Conservation (phyloP, 2,888 invertebrate genomes). For the Choreutis nemorana region DNA sequence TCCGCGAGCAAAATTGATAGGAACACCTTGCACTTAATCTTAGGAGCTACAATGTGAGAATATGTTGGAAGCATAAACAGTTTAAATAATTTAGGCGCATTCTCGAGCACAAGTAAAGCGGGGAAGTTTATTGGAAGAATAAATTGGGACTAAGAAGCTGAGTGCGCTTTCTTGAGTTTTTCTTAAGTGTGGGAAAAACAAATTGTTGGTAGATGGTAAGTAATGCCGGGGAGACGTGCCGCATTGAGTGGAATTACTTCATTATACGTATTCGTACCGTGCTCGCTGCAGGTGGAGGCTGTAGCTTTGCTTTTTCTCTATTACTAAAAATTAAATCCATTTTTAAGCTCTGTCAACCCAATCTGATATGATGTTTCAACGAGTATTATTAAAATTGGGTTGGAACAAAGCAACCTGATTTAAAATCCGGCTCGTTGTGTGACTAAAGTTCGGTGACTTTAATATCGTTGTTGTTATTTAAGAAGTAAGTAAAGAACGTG, state of each 20-base stretch:
- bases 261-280: conserved; percentile 36
- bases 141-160: conserved; percentile 58
- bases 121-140: conserved; percentile 53
- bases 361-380: neutral
- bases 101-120: conserved; percentile 44
- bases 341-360: neutral
- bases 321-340: neutral
- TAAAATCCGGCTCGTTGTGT: too few relatives aligned
- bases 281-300: conserved; percentile 30
- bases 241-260: conserved; percentile 46
- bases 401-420: too few relatives aligned
- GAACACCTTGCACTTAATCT: conserved; percentile 9
- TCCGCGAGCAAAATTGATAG: conserved; percentile 12
- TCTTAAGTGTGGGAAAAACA: conserved; percentile 47
- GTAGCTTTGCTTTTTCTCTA: neutral
- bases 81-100: conserved; percentile 53
- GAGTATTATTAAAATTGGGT: too few relatives aligned
- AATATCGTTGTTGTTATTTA: too few relatives aligned
- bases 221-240: conserved; percentile 49
- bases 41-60: conserved; percentile 32
- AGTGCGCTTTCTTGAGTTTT: conserved; percentile 42
- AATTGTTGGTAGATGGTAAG: conserved; percentile 57
- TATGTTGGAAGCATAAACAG: conserved; percentile 41
- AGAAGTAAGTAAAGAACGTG: neutral
- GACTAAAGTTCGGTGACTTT: too few relatives aligned